A percentile compares a stretch with the other conserved stretches of the same genome.
phyloP scores from a whole-genome alignment of 2,113 vertebrate genomes.

The Catagonus wagneri region DNA sequence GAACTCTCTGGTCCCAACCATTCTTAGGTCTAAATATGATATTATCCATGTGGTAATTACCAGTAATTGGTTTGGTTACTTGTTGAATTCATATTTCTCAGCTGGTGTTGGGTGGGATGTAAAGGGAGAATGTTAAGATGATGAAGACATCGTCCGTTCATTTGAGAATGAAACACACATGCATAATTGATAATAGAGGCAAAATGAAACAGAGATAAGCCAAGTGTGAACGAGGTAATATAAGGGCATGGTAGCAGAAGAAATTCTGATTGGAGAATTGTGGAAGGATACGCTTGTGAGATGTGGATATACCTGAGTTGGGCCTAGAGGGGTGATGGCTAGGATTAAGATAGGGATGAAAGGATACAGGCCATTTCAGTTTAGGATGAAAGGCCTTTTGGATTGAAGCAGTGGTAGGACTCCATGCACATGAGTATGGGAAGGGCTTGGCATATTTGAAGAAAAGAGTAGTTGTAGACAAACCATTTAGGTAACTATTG shows the following conservation, averaged over 20 bases:
- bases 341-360: neutral
- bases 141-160: neutral
- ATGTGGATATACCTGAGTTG: neutral
- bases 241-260: neutral
- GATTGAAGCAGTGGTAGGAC: neutral
- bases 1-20: neutral
- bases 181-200: neutral
- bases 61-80: neutral
- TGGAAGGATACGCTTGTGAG: neutral
- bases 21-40: neutral
- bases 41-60: neutral
- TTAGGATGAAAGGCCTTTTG: neutral
- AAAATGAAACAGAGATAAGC: neutral
- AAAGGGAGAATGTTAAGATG: neutral
- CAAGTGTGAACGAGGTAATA: neutral
- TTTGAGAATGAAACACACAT: neutral
- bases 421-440: neutral
- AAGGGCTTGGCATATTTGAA: neutral
- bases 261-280: neutral
- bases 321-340: neutral
- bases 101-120: neutral
- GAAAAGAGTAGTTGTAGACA: neutral
- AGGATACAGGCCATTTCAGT: neutral
- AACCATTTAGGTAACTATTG: neutral
- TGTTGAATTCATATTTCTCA: neutral